Base-by-base conservation (phyloP, 1,140 invertebrate species). In the Atta colombica region DNA sequence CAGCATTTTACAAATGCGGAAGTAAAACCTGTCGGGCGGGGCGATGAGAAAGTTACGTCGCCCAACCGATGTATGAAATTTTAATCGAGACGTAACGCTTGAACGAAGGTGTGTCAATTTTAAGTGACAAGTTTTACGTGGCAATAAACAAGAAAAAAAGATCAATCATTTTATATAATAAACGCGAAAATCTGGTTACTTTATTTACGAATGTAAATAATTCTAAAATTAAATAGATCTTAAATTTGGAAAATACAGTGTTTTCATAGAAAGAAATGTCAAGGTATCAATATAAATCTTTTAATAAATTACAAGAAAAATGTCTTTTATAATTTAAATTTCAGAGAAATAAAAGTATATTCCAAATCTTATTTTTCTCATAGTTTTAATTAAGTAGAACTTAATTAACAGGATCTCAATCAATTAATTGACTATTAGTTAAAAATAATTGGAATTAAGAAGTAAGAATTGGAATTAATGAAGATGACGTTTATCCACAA, bases 11-110 rank as follows among this genome's bases (percentile, higher is more conserved):
- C 25, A 82, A 16, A 84, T 45, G 55, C 72, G 80, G 55, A 84
- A 84, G 55, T 84, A 75, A 61, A 69, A 60, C 49, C 31, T 72
- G 35, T 58, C 35, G 68, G 66, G 55, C 39, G 58, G 39, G 60
- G 39, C 39, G 18, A 39, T 82, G 55, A 84, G 80, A 84, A 84
- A 84, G 80, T 84, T 45, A 74, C 58, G 69, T 84, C 71, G 55
- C 25, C 31, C n/a, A 35, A 45, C 63, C 49, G n/a, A 65, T 49
- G 53, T 75, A 75, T 75, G 69, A 82, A 84, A 75, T 75, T 84
- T 84, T 63, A 84, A 84, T 84, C 39, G 10, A 16, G 18, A 84
- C 25, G 80, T 84, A 84, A 84, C 80, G 80, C 69, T 84, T 51
- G 80, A 84, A 75, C n/a, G 69, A 84, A 63, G 25, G 28, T 84